phyloP scores from a whole-genome alignment of 2,797 vertebrate genomes.

The Sebastes itinus region DNA sequence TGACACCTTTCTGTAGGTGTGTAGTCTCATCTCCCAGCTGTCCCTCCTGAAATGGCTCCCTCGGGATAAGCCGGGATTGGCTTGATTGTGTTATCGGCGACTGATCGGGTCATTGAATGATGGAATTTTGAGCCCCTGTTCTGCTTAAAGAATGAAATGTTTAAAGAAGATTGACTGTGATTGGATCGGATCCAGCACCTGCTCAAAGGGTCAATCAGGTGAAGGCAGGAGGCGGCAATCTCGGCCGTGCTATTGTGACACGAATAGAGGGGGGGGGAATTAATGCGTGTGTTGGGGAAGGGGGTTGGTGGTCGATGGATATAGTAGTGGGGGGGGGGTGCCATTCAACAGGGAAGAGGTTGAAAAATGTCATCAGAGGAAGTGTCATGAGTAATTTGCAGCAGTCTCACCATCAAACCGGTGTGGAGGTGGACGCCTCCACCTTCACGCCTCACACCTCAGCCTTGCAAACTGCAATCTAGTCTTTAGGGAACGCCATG shows the following conservation, averaged over 20 bases:
- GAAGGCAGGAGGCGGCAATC: slow-evolving; percentile 74
- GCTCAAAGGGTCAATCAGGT: slow-evolving; percentile 78
- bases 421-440: slow-evolving; percentile 66
- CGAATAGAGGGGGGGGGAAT: slow-evolving; percentile 54
- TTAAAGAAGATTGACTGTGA: slow-evolving; percentile 83
- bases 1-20: slow-evolving; percentile 77
- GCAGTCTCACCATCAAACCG: slow-evolving; percentile 66
- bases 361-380: slow-evolving; percentile 80
- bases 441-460: slow-evolving; percentile 53
- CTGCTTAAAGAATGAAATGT: slow-evolving; percentile 81
- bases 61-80: slow-evolving; percentile 76
- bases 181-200: slow-evolving; percentile 81
- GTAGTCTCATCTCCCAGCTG: slow-evolving; percentile 73
- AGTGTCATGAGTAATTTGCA: slow-evolving; percentile 80
- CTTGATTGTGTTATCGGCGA: slow-evolving; percentile 81
- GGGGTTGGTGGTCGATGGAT: slow-evolving; percentile 50
- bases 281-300: slow-evolving; percentile 62
- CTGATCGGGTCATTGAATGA: slow-evolving; percentile 81
- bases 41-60: slow-evolving; percentile 77
- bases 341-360: slow-evolving; percentile 70
- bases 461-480: slow-evolving; percentile 53
- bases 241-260: slow-evolving; percentile 73
- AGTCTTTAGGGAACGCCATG: slow-evolving; percentile 55
- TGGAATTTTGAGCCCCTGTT: slow-evolving; percentile 80
- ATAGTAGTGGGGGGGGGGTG: neutral